These are phyloP conservation scores for Takifugu bimaculatus DNA, from an alignment of 2,113 vertebrate genomes.

Conservation along the genomic window DNA sequence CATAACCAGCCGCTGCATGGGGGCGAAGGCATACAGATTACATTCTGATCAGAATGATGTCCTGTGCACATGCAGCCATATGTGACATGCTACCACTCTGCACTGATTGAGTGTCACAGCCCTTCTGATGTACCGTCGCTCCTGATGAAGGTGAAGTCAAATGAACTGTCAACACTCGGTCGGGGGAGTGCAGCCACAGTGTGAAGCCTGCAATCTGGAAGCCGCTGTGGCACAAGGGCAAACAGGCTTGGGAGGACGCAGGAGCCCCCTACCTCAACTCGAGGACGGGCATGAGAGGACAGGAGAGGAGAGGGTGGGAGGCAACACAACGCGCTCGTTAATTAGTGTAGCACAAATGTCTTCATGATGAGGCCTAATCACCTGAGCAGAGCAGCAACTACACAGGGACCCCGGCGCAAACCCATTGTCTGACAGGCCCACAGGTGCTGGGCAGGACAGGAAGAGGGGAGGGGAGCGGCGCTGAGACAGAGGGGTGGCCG, in stretches of 20 bases:
- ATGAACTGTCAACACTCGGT: slow-evolving; percentile 52
- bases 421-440: slow-evolving; percentile 38
- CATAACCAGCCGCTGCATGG: slow-evolving; percentile 4
- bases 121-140: slow-evolving; percentile 38
- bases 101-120: slow-evolving; percentile 34
- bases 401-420: slow-evolving; percentile 58
- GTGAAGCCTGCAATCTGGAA: slow-evolving; percentile 52
- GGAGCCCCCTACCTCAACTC: slow-evolving; percentile 29
- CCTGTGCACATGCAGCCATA: slow-evolving; percentile 3
- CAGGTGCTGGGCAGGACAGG: slow-evolving; percentile 15
- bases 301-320: slow-evolving; percentile 66
- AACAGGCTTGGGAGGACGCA: slow-evolving; percentile 36
- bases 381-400: slow-evolving; percentile 71
- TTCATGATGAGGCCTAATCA: slow-evolving; percentile 86
- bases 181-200: slow-evolving; percentile 10
- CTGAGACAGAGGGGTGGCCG: neutral
- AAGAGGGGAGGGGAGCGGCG: slow-evolving; percentile 2
- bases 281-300: slow-evolving; percentile 35
- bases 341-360: slow-evolving; percentile 83
- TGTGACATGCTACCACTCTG: slow-evolving; percentile 24
- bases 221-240: slow-evolving; percentile 44
- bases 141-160: slow-evolving; percentile 54
- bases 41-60: slow-evolving; percentile 27
- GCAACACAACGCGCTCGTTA: slow-evolving; percentile 79
- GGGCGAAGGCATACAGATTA: slow-evolving; percentile 18